A percentile compares a stretch with the other conserved stretches of the same genome.
phyloP scores from a whole-genome alignment of 2,113 vertebrate species.

The Myrmophylax atrothorax region DNA sequence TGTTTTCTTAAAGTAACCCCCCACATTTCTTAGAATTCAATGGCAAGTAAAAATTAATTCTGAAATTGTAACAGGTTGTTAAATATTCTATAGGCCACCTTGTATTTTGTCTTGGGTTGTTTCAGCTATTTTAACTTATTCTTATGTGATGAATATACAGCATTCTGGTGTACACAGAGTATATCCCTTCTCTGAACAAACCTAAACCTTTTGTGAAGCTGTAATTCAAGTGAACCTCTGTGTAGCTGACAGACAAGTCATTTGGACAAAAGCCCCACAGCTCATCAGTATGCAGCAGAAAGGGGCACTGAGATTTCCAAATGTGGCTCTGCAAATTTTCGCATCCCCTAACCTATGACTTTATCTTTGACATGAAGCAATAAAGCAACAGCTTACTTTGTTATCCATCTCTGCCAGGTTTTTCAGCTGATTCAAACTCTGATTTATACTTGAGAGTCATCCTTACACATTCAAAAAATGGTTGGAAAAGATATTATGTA shows the following conservation, averaged over 20 bases:
- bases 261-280: slow-evolving; percentile 7
- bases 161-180: neutral
- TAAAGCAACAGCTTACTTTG: slow-evolving; percentile 19
- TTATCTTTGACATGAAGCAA: neutral
- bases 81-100: neutral
- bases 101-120: neutral
- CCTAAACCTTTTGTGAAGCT: neutral
- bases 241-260: neutral
- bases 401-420: slow-evolving; percentile 29
- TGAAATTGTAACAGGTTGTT: neutral
- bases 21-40: neutral
- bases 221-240: slow-evolving; percentile 13
- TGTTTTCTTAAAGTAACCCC: neutral
- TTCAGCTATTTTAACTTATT: neutral
- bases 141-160: neutral
- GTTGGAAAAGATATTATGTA: neutral
- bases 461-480: neutral
- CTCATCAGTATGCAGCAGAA: neutral
- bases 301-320: neutral
- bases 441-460: slow-evolving; percentile 27
- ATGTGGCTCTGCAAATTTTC: neutral
- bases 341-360: neutral
- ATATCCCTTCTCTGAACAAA: neutral
- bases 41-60: neutral
- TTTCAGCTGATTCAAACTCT: slow-evolving; percentile 35